Evolutionary conservation across 2,888 invertebrate species (phyloP), one percentile per base, ranked within the genome.

Genomic region (Cataglyphis livida): DNA sequence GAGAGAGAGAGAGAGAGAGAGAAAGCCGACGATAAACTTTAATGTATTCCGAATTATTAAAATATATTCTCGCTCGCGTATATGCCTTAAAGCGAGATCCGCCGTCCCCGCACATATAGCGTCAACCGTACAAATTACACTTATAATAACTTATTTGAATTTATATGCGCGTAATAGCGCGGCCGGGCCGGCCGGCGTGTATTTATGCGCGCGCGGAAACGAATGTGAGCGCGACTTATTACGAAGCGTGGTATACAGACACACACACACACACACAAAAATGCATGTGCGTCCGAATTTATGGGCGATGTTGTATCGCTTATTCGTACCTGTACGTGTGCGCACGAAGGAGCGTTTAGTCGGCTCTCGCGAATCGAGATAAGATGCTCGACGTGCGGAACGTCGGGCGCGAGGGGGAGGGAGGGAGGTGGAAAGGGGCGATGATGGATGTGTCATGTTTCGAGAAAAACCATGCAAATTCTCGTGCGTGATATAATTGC

Each of bases 21-120:
- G 44, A 4, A 18, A 28, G 82, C 87, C 85, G 87, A 91, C 94
- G 94, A 94, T 94, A 94, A 94, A 94, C 93, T 94, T 94, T 94
- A 94, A 94, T 94, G 93, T 94, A 94, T 94, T 93, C 94, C 93
- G 92, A 94, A 94, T 94, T 94, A 94, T 94, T 94, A 94, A 94
- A 94, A 94, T 94, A 94, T 94, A 94, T 94, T 94, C 94, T 89
- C 90, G 91, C 90, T 91, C 44, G 91, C 92, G 93, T 90, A 92
- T 93, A 94, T 94, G 93, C 93, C 93, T 94, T 93, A 93, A 93
- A 93, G 93, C 93, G 93, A 93, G 92, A 89, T 28, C 38, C 51
- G 51, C 35, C 66, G 87, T 12, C 89, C 91, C 88, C 88, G 86
- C 68, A 6, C 81, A 44, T n/a, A 15, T 51, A 70, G 62, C 85